These are phyloP conservation scores for Ephydatia muelleri DNA, from an alignment of 37 sponge, comb jelly and placozoan genomes.

Conservation along the genomic window DNA sequence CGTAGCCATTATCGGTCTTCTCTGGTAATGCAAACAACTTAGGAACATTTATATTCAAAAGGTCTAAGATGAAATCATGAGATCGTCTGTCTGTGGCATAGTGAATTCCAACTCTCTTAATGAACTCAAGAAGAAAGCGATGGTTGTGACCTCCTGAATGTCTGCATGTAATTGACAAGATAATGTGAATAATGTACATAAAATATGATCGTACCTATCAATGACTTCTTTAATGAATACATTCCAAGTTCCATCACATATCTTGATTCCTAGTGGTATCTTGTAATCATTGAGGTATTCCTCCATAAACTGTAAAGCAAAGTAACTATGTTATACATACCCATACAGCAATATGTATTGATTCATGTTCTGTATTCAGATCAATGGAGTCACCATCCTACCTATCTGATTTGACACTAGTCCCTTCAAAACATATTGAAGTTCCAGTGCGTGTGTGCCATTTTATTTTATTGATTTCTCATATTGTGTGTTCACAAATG, in stretches of 20 bases:
- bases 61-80: slow-evolving; percentile 40
- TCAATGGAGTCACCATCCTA: too few relatives aligned
- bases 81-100: slow-evolving; percentile 25
- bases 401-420: too few relatives aligned
- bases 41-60: slow-evolving; percentile 44
- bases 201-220: neutral
- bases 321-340: too few relatives aligned
- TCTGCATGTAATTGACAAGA: neutral
- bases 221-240: slow-evolving; percentile 45
- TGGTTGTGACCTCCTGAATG: slow-evolving; percentile 19
- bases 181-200: too few relatives aligned
- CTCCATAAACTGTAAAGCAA: slow-evolving; percentile 25
- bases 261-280: slow-evolving; percentile 19
- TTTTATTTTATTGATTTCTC: too few relatives aligned
- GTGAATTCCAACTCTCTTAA: slow-evolving; percentile 2
- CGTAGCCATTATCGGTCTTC: neutral
- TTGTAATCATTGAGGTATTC: slow-evolving; percentile 46
- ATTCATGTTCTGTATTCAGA: too few relatives aligned
- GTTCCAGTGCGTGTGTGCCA: too few relatives aligned
- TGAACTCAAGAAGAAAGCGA: slow-evolving; percentile 32
- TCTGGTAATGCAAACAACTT: slow-evolving; percentile 29
- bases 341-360: too few relatives aligned
- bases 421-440: too few relatives aligned
- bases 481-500: too few relatives aligned
- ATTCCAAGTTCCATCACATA: slow-evolving; percentile 53